Evolutionary conservation across 2,888 invertebrate species (phyloP), one percentile per base, ranked within the genome.

Genomic region (Drosophila incognita): DNA sequence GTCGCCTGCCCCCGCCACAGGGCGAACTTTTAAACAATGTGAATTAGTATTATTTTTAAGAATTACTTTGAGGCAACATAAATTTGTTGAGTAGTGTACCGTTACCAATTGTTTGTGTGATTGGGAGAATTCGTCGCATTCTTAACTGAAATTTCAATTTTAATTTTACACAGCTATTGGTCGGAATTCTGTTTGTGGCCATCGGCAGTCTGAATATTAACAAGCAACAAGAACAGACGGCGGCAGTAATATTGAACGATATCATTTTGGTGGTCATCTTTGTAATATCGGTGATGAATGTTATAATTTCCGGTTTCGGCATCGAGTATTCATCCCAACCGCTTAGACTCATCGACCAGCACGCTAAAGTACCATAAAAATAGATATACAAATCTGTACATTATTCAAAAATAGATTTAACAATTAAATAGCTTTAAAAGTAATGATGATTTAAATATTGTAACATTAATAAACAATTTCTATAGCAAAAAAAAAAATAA

Each of bases 151-250:
- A 61, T 80, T 61, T 81, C 56, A 52, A 64, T 79, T 38, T 79
- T 66, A 62, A 74, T 81, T 84, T 94, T 95, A n/a, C 95, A 93
- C 95, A 97, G 97, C 95, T 97, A 89, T 93, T 96, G 91, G 96
- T 97, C 88, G 97, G 97, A 80, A 95, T 96, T 91, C 94, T 97
- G 89, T 97, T 97, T 94, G 95, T 97, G 87, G 94, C 96, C 89
- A 96, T 97, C 92, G 97, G 97, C 87, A 96, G 97, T 83, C 93
- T 97, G 92, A 96, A 97, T 94, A 95, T 97, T 91, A 97, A 97
- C 94, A 95, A 95, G 91, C 94, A 95, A 83, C 94, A 95, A 82
- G 96, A 97, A 92, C 96, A 96, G 92, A 95, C 95, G 51, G 95
- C 96, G 33, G 97, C 97, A n/a, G 93, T 96, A 80, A 94, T 97